Base-by-base conservation (phyloP, 2,113 vertebrate species). In the Oceanodroma tethys region DNA sequence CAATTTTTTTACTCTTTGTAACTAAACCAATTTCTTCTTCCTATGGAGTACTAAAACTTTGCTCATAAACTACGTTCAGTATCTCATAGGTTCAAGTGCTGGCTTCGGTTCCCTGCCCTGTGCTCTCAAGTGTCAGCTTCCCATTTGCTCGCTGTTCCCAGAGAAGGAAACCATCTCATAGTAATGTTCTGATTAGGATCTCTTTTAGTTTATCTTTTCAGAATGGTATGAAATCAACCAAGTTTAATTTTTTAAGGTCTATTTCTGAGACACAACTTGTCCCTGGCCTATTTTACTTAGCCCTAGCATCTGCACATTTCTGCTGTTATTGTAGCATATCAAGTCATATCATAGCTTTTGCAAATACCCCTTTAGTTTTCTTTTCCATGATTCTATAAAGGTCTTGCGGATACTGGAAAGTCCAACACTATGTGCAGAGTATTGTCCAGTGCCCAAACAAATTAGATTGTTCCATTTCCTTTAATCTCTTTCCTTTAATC, bases 121-220 rank as follows among this genome's bases (percentile, higher is more conserved):
- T 45, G 29, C 34, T 80, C 26, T 62, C 36, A 67, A 29, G 47
- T 62, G 34, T 34, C 2, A 8, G 30, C 38, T 90, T 88, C 63
- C 47, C 3, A 0, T 88, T 88, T 67, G 23, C 34, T 78, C 1
- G 1, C 13, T 43, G 4, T 56, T 81, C 26, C 16, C 7, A 22
- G 58, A 52, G 52, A 27, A 81, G 26, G 26, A 88, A 91, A 52
- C 47, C 10, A 6, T 50, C 68, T 67, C 52, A 40, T 16, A 34
- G 34, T 14, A 58, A 66, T 75, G 6, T 42, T 30, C 48, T 63
- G 91, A 88, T 76, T 34, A 62, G 26, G 11, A 68, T 81, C 47
- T 76, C 16, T 13, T 55, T 72, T 42, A 62, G 63, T 72, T 85
- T 81, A 56, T 85, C 63, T 72, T 45, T 81, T 72, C 48, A 71